Base-by-base conservation (phyloP, 2,113 vertebrate genomes). In the Cervus canadensis region DNA sequence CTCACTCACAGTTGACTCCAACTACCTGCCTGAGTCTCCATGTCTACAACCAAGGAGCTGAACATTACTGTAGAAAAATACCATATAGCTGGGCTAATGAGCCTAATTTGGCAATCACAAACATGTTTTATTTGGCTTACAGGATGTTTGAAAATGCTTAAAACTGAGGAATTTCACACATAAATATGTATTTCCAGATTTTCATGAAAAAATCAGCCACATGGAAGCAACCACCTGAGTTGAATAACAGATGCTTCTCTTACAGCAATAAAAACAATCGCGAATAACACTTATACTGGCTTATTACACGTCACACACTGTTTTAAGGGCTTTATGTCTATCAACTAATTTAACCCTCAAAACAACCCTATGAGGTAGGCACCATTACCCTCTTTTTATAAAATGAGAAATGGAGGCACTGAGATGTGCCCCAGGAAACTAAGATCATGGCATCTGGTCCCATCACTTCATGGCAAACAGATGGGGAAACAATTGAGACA, bases 141-240 rank as follows among this genome's bases (percentile, higher is more conserved):
- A 79, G 16, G 28, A 87, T 97, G 52, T 95, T 79, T 92, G 60
- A 95, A 19, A 95, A 94, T 52, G 57, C 79, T 87, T 88, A 95
- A 94, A 98, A 76, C 67, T 95, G 50, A 92, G 79, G 87, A 95
- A 97, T 96, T 96, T 92, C 89, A 98, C 92, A 96, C 30, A 87
- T 52, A 82, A 97, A 95, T 84, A 91, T 33, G 30, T 19, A 88
- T 83, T 88, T 95, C 54, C 43, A 95, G 67, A 91, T 94, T 95
- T 93, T 94, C 86, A 93, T 95, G 6, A 92, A 95, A 95, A 95
- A 93, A 76, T 45, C 13, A 79, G 54, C 59, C 83, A 87, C 50
- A 15, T 36, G 54, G 64, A 60, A 96, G 86, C 48, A 93, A 91
- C 43, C 74, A 86, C 43, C 60, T 93, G 43, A 95, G 23, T 0